Conservation (phyloP, 2,888 invertebrate genomes). For the Prostheceraeus crozeri region DNA sequence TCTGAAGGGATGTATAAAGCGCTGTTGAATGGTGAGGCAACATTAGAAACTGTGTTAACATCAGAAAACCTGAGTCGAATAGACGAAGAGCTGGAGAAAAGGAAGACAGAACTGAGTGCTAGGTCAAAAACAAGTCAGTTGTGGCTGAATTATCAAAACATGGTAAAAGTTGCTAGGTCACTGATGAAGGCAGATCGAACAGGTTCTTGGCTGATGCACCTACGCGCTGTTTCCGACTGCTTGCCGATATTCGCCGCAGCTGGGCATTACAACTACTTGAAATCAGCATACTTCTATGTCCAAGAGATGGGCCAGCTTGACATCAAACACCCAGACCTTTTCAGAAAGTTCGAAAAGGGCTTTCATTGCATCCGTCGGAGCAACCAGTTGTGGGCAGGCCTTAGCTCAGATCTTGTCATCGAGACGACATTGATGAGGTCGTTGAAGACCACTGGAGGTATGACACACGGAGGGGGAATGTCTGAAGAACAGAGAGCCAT, state of each 20-base stretch:
- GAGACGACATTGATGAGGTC: constrained; percentile 40
- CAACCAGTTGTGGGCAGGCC: constrained; percentile 40
- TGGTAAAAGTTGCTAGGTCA: constrained; percentile 36
- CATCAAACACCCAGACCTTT: constrained; percentile 34
- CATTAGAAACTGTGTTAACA: constrained; percentile 20
- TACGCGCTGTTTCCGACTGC: constrained; percentile 34
- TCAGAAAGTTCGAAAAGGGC: constrained; percentile 35
- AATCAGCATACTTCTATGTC: constrained; percentile 38
- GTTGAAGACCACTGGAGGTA: constrained; percentile 34
- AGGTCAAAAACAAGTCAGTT: constrained; percentile 36
- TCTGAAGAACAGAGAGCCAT: constrained; percentile 38
- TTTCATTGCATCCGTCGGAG: constrained; percentile 34
- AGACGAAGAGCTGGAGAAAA: constrained; percentile 15
- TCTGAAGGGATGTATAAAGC: constrained; percentile 34
- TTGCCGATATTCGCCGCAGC: constrained; percentile 39
- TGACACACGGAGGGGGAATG: constrained; percentile 39
- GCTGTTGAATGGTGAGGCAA: constrained; percentile 22
- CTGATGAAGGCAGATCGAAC: constrained; percentile 39
- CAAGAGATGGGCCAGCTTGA: constrained; percentile 35
- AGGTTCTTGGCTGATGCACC: constrained; percentile 30
- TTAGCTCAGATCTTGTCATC: constrained; percentile 39
- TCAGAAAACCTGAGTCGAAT: constrained; percentile 18
- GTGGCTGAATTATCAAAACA: constrained; percentile 37
- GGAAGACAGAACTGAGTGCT: constrained; percentile 30
- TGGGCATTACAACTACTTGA: constrained; percentile 39